Evolutionary conservation across 2,113 vertebrate species (phyloP).

Genomic region (Sisor rabdophorus): DNA sequence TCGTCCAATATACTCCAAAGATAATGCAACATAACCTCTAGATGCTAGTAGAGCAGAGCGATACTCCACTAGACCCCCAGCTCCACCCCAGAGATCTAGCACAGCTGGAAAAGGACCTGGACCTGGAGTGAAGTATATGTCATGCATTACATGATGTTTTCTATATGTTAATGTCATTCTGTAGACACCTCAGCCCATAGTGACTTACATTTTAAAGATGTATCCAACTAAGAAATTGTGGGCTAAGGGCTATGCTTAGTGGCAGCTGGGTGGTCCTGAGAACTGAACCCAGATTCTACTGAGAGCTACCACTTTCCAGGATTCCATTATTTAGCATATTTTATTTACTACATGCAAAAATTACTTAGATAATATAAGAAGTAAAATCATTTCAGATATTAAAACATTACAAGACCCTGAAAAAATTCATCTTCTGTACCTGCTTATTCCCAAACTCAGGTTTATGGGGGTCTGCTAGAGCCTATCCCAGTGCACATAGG

Average conservation of each 20-base stretch:
- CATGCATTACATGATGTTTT: neutral
- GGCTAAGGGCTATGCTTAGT: too few species aligned
- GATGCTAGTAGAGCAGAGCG: conserved; percentile 68
- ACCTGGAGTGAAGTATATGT: conserved; percentile 52
- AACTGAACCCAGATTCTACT: too few species aligned
- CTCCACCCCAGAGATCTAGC: conserved; percentile 71
- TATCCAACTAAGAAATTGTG: too few species aligned
- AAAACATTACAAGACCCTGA: neutral
- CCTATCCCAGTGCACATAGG: too few species aligned
- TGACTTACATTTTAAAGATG: too few species aligned
- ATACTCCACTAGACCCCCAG: conserved; percentile 67
- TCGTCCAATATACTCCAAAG: conserved; percentile 61
- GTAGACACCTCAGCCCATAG: too few species aligned
- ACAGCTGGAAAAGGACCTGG: conserved; percentile 70
- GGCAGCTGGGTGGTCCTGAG: too few species aligned
- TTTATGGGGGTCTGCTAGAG: too few species aligned
- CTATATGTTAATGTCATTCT: too few species aligned
- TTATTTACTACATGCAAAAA: neutral
- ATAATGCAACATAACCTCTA: conserved; percentile 61
- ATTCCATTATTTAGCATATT: neutral
- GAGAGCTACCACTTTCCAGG: too few species aligned
- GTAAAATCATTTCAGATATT: neutral
- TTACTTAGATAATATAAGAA: neutral
- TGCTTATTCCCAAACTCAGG: too few species aligned
- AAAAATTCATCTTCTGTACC: too few species aligned